Evolutionary conservation across 2,113 vertebrate species (phyloP).

Genomic region (Eulemur macaco): DNA sequence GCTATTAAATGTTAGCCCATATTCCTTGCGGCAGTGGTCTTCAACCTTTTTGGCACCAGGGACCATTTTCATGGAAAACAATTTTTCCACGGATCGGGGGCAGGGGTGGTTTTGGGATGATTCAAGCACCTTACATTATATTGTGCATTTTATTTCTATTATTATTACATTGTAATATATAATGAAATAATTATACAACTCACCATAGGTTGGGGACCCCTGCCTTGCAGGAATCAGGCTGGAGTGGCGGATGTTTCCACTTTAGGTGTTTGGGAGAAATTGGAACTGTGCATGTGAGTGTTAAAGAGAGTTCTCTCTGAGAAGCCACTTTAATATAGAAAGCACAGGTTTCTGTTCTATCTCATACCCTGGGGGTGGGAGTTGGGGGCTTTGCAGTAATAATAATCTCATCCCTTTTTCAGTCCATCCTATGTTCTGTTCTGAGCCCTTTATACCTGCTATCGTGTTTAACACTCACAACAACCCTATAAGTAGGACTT

Average conservation of each 20-base stretch:
- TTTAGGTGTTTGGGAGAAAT: background rate
- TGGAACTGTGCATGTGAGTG: background rate
- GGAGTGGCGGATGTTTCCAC: background rate
- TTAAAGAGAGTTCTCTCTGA: constrained; percentile 26
- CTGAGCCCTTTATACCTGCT: background rate
- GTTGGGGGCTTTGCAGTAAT: background rate
- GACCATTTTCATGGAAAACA: too few relatives aligned
- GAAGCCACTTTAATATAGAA: constrained; percentile 13
- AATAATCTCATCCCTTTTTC: background rate
- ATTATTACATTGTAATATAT: too few relatives aligned
- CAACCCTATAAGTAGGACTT: background rate
- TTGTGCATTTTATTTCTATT: too few relatives aligned
- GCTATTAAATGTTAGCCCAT: background rate
- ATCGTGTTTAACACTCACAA: background rate
- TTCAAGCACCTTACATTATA: too few relatives aligned
- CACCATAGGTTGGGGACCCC: too few relatives aligned
- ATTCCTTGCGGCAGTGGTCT: background rate
- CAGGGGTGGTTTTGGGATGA: too few relatives aligned
- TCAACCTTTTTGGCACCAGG: too few relatives aligned
- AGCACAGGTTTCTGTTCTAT: background rate
- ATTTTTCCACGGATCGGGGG: too few relatives aligned
- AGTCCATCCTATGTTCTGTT: background rate
- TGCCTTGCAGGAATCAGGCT: background rate
- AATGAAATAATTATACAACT: too few relatives aligned
- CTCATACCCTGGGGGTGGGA: background rate